Evolutionary conservation across 2,888 invertebrate species (phyloP).

Genomic region (Netelia inedita): DNA sequence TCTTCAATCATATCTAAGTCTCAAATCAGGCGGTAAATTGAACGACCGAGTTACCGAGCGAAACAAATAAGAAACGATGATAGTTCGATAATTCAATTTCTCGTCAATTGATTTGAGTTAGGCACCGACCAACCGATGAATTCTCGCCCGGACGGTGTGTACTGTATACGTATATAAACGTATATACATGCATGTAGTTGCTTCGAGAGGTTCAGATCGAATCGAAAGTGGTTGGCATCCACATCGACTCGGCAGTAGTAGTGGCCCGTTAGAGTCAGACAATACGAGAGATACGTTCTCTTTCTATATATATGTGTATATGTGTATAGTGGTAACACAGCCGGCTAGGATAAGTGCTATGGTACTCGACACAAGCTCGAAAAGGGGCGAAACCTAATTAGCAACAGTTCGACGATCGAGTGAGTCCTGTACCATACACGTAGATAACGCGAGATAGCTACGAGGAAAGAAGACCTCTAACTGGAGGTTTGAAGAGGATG

Average conservation of each 20-base stretch:
- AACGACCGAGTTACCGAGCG: neutral
- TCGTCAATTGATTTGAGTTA: constrained; percentile 68
- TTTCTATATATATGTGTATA: neutral
- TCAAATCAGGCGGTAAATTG: constrained; percentile 9
- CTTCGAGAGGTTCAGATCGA: constrained; percentile 28
- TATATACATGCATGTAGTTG: neutral
- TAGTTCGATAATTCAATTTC: constrained; percentile 69
- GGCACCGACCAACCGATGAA: constrained; percentile 23
- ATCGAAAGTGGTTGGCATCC: constrained; percentile 35
- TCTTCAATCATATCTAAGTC: neutral
- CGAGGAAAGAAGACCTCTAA: constrained; percentile 43
- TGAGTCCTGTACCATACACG: constrained; percentile 59
- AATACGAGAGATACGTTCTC: constrained; percentile 24
- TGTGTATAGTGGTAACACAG: constrained; percentile 14
- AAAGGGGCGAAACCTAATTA: constrained; percentile 72
- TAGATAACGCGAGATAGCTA: constrained; percentile 41
- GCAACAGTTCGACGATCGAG: constrained; percentile 69
- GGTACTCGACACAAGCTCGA: constrained; percentile 40
- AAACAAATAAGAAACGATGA: neutral
- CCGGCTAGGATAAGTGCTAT: constrained; percentile 20
- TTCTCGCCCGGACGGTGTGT: constrained; percentile 16
- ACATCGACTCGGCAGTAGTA: constrained; percentile 55
- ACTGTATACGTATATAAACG: neutral
- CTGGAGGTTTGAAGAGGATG: neutral
- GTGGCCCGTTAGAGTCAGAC: constrained; percentile 47